Conservation (phyloP, 1,140 invertebrate species). For the Cotesia chilonis region DNA sequence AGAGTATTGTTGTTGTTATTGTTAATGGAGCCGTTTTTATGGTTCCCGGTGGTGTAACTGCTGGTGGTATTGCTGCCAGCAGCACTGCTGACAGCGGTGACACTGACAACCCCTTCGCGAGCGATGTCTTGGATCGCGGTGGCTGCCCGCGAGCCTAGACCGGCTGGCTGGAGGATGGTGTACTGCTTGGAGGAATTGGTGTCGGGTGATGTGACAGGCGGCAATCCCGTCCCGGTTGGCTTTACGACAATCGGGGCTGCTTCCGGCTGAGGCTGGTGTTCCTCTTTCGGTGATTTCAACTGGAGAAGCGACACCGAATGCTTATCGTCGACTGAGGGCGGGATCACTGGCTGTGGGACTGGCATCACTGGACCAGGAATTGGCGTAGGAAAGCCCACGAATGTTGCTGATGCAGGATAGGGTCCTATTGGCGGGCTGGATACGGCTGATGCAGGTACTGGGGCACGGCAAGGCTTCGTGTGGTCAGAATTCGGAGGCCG, state of each 20-base stretch:
- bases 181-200: constrained; percentile 74
- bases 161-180: constrained; percentile 83
- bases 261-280: constrained; percentile 47
- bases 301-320: constrained; percentile 61
- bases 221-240: constrained; percentile 39
- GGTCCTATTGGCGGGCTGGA: constrained; percentile 68
- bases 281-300: constrained; percentile 64
- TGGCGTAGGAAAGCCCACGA: constrained; percentile 69
- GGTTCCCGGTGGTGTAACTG: constrained; percentile 35
- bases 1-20: constrained; percentile 27
- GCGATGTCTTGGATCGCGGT: constrained; percentile 80
- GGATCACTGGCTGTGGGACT: constrained; percentile 55
- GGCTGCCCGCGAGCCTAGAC: constrained; percentile 77
- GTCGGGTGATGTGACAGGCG: constrained; percentile 67
- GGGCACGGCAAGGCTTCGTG: constrained; percentile 56
- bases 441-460: constrained; percentile 53
- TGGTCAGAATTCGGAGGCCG: constrained; percentile 72
- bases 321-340: constrained; percentile 59
- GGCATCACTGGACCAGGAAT: constrained; percentile 55
- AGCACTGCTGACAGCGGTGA: constrained; percentile 71
- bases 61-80: constrained; percentile 45
- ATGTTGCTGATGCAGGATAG: constrained; percentile 71
- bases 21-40: background rate
- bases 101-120: constrained; percentile 72
- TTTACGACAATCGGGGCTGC: constrained; percentile 32